Base-by-base conservation (phyloP, 2,113 vertebrate species). In the Anser brachyrhynchus region DNA sequence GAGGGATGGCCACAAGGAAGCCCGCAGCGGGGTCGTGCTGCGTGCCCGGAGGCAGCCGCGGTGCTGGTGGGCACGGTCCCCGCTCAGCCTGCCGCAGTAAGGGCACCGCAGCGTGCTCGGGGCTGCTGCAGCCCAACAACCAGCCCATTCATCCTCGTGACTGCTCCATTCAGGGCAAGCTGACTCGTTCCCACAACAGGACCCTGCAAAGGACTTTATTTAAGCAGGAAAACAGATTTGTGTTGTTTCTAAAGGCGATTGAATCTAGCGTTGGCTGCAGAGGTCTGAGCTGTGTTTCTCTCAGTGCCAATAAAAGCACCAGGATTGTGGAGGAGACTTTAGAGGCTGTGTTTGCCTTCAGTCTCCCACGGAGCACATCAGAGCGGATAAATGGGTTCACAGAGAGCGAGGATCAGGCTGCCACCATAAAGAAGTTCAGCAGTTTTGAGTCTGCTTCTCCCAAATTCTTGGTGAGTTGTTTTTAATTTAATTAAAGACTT, bases 141-240 rank as follows among this genome's bases (percentile, higher is more conserved):
- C 80, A n/a, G 14, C 44, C 81, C 26, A 92, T 86, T 92, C 89
- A 95, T 87, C 78, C 87, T 5, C 8, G 44, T 91, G 91, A 95
- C 93, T 90, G 83, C 91, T 62, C 84, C 93, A 82, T 95, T 95
- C 82, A 94, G 78, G 31, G 22, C 4, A 10, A 46, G 80, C 77
- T 73, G 77, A 82, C 90, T 41, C 90, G 33, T 80, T 41, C 80
- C 91, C 91, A 77, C 81, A 88, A 93, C 89, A 92, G 58, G 54
- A 35, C 75, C 92, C 83, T 9, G 91, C 93, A 84, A 81, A 89
- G 81, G 84, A 76, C 87, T 87, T 95, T 96, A 80, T 95, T 94
- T 93, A 82, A 57, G 37, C 87, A 89, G 78, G 61, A 76, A 87
- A 96, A 94, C 91, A 96, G 91, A 95, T 94, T 90, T 93, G 84